Evolutionary conservation across 2,113 vertebrate species (phyloP), one percentile per base, ranked within the genome.

Genomic region (Oceanites oceanicus): DNA sequence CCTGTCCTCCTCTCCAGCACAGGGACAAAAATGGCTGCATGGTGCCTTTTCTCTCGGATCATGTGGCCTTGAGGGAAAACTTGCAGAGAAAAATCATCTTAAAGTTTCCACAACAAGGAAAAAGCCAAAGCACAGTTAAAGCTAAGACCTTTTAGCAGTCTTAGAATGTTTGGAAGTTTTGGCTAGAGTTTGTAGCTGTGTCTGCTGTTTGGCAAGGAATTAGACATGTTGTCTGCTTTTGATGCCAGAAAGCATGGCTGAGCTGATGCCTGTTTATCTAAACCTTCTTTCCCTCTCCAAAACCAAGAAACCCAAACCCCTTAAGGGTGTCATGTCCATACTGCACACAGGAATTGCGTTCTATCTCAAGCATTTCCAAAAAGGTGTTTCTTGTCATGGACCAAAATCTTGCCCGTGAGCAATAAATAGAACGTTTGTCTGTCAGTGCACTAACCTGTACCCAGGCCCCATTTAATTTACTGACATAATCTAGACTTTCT

Each of bases 21-120:
- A 6, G 27, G 23, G 8, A 34, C 34, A 45, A 30, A 80, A 56
- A 14, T 7, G 1, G 1, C 18, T 20, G 66, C 1, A 0, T 70
- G 16, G 7, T 38, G 32, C 3, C 8, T 75, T 2, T 65, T 68
- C 53, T 68, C 16, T 42, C 36, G 65, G 15, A 29, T 42, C 17
- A 58, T 2, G 1, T 1, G 12, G 34, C 5, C 0, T 27, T 42
- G 20, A 49, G 20, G 29, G 16, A 76, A 73, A 86, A 34, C 4
- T 21, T 77, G 13, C 17, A 29, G 23, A 75, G 53, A 36, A 65
- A 84, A 82, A 40, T 22, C 0, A 32, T 13, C 34, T 42, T n/a
- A n/a, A 61, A 42, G 21, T 29, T 30, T 85, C 34, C 21, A 71
- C 7, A 65, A 25, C 4, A 58, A 20, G 5, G 13, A 52, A 50